Evolutionary conservation across 2,888 invertebrate species (phyloP), one percentile per base, ranked within the genome.

Genomic region (Leucania comma): DNA sequence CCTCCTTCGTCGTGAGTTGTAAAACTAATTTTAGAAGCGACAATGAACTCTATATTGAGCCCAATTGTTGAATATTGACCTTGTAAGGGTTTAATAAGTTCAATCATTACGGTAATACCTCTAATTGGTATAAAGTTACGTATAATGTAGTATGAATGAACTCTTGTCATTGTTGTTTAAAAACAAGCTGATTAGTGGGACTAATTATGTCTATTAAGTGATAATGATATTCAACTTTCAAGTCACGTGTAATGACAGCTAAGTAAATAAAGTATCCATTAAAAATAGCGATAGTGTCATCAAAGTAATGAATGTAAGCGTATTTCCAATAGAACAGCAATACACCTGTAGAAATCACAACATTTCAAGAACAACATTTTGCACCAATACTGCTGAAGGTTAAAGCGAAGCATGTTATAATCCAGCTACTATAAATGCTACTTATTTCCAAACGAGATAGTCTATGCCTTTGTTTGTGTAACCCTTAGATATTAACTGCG

Each of bases 1-100:
- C 50, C 32, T 63, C 53, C 68, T 61, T 72, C 71, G 82, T 80
- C 75, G 75, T 75, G 75, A 78, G 73, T 70, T 79, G 63, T 72
- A 54, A 57, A 67, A 56, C 54, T 90, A 88, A 85, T 85, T 86
- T 87, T 88, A 90, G 88, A 83, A 57, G 78, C 83, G 87, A 75
- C 87, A 88, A 84, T 83, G 89, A 89, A 85, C 90, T 86, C 66
- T 59, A n/a, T 73, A 72, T 29, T 63, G 50, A 66, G 68, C 59
- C 72, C 32, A 70, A 72, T 70, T 76, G 35, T 63, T 35, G 22
- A 56, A 26, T 20, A 20, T 12, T 60, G 38, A 62, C 75, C 78
- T 78, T 83, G 67, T 29, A 24, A 70, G 46, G 46, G 60, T 68
- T 73, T 48, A 64, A 73, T 72, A 61, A 10, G 20, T 57, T 62